Conservation (phyloP, 2,888 invertebrate species). For the Drosophila meridionalis region DNA sequence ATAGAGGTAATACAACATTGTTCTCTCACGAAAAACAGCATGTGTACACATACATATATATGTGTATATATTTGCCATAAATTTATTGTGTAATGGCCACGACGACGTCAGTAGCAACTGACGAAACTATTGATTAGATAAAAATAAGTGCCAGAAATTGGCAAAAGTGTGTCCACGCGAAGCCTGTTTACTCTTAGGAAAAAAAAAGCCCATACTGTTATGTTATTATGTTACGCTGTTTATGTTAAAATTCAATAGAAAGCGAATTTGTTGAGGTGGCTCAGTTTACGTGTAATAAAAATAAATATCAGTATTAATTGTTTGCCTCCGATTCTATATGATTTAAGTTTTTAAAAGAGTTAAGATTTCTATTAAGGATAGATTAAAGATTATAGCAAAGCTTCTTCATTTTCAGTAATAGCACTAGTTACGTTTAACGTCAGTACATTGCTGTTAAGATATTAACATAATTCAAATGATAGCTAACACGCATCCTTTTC, state of each 20-base stretch:
- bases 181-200: conserved; percentile 29
- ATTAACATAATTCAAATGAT: too few relatives aligned
- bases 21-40: background rate
- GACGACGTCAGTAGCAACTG: conserved; percentile 27
- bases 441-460: too few relatives aligned
- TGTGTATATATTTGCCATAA: background rate
- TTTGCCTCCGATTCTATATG: background rate
- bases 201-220: background rate
- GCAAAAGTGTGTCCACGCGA: conserved; percentile 9
- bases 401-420: too few relatives aligned
- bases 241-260: background rate
- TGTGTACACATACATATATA: background rate
- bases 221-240: conserved; percentile 1
- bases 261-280: background rate
- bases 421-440: too few relatives aligned
- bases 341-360: too few relatives aligned
- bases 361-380: too few relatives aligned
- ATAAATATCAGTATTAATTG: background rate
- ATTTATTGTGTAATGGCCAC: conserved; percentile 17
- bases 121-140: conserved; percentile 45
- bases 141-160: conserved; percentile 25
- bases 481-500: too few relatives aligned
- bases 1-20: conserved; percentile 29
- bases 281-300: background rate
- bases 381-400: background rate